phyloP scores from a whole-genome alignment of 2,888 invertebrate species.

The Tanypteryx hageni region DNA sequence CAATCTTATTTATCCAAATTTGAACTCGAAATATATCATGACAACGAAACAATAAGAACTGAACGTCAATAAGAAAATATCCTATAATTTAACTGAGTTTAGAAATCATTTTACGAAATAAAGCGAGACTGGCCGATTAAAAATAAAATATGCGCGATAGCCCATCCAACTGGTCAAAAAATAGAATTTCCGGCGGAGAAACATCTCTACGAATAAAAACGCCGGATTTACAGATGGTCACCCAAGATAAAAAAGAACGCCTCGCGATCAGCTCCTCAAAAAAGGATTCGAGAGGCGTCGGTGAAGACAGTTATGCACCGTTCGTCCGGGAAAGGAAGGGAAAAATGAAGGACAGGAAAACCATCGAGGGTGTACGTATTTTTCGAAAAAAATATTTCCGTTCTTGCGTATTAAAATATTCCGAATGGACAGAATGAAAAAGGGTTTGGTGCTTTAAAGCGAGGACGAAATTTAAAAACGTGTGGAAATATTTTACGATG shows the following conservation, averaged over 20 bases:
- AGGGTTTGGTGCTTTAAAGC: constrained; percentile 3
- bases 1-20: too few species aligned
- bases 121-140: too few species aligned
- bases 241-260: not conserved
- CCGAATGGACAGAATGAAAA: not conserved
- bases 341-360: too few species aligned
- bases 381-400: not conserved
- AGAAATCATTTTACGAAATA: too few species aligned
- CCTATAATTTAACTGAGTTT: too few species aligned
- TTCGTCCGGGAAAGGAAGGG: not conserved
- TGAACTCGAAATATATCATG: too few species aligned
- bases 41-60: too few species aligned
- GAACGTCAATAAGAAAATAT: too few species aligned
- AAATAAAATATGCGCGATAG: too few species aligned
- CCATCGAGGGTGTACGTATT: not conserved
- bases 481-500: constrained; percentile 32
- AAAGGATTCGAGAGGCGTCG: constrained; percentile 8
- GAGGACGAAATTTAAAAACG: constrained; percentile 25
- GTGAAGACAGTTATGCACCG: not conserved
- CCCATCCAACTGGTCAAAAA: not conserved
- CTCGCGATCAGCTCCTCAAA: not conserved
- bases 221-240: not conserved
- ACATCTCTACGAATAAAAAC: not conserved
- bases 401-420: constrained; percentile 18
- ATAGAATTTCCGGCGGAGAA: not conserved